Conservation (phyloP, 2,888 invertebrate genomes). For the Tetrapedia diversipes region DNA sequence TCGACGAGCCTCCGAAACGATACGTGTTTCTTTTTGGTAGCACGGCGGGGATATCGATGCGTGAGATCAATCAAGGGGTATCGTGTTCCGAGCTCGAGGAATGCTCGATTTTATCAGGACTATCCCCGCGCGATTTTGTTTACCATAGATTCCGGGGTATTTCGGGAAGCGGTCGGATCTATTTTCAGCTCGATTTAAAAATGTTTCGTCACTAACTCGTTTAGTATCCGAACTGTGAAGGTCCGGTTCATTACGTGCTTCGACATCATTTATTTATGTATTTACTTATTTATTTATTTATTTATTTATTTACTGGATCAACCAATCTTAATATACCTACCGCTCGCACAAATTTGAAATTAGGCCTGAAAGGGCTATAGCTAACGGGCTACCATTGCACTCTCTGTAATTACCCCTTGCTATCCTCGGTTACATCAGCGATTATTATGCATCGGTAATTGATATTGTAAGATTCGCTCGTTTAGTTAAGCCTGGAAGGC, state of each 20-base stretch:
- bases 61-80: background rate
- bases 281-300: no score
- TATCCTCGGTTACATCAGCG: constrained; percentile 30
- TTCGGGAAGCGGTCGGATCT: background rate
- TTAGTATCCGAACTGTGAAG: no score
- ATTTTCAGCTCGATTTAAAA: no score
- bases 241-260: no score
- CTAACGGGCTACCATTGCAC: constrained; percentile 22
- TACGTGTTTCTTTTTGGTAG: no score
- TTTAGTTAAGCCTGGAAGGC: constrained; percentile 35
- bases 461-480: constrained; percentile 53
- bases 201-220: no score
- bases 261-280: no score
- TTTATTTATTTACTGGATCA: no score
- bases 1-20: constrained; percentile 30
- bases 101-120: background rate
- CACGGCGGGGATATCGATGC: background rate
- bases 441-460: constrained; percentile 40
- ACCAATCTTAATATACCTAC: background rate
- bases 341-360: background rate
- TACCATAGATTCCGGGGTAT: background rate
- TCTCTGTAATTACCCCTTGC: constrained; percentile 30
- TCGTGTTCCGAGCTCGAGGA: background rate
- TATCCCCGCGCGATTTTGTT: no score
- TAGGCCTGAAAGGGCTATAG: constrained; percentile 22